Evolutionary conservation across 2,797 vertebrate species (phyloP).

Genomic region (Catamblyrhynchus diadema): DNA sequence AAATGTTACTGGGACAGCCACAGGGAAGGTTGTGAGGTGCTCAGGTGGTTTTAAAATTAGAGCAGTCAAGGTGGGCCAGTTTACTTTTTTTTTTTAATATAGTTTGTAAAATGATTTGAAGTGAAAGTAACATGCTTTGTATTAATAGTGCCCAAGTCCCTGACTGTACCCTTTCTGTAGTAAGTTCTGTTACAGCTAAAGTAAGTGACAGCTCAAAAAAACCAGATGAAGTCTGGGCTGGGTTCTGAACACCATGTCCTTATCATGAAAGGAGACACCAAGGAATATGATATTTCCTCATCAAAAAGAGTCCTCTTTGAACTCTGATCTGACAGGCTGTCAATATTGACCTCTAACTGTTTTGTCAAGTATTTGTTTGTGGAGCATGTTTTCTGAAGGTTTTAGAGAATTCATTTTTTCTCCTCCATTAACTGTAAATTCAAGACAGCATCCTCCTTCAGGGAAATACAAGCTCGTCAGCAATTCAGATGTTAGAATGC

Average conservation of each 20-base stretch:
- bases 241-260: neutral
- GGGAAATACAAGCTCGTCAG: neutral
- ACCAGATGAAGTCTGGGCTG: neutral
- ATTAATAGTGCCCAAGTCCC: neutral
- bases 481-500: neutral
- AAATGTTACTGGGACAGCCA: neutral
- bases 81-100: neutral
- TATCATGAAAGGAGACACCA: neutral
- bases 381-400: neutral
- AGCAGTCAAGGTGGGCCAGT: constrained; percentile 28
- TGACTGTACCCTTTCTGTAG: neutral
- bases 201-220: neutral
- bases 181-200: neutral
- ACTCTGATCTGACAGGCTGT: neutral
- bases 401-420: neutral
- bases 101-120: neutral
- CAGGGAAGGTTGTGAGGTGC: neutral
- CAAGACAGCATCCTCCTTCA: neutral
- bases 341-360: neutral
- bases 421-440: neutral
- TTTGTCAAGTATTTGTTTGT: neutral
- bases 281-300: neutral
- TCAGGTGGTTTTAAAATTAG: neutral
- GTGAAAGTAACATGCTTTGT: neutral
- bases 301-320: neutral